These are phyloP conservation scores for Pteruthius melanotis DNA, from an alignment of 2,113 vertebrate genomes.

Conservation along the genomic window DNA sequence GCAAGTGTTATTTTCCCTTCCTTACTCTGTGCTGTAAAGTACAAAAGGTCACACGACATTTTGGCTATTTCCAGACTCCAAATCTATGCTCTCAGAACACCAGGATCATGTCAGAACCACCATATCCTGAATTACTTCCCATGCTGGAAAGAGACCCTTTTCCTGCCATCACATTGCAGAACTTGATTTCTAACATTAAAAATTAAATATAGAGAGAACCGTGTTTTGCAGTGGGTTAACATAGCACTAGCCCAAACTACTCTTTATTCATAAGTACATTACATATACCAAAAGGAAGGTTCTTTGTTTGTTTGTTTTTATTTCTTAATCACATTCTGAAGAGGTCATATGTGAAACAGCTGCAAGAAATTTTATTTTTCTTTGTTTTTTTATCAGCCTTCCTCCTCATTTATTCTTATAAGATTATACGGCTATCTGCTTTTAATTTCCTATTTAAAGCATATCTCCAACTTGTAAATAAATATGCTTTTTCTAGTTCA, in stretches of 20 bases:
- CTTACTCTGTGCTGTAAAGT: not conserved
- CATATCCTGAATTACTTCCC: not conserved
- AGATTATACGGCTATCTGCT: not conserved
- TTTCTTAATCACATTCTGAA: constrained; percentile 31
- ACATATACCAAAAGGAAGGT: not conserved
- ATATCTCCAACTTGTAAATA: not conserved
- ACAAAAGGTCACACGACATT: not conserved
- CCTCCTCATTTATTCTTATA: not conserved
- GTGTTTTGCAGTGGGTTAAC: not conserved
- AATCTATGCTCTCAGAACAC: not conserved
- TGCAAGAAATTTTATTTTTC: not conserved
- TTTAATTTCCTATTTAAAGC: constrained; percentile 12
- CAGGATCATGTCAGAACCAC: not conserved
- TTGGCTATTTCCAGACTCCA: not conserved
- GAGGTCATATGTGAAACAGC: not conserved
- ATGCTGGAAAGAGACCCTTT: not conserved
- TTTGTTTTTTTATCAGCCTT: not conserved
- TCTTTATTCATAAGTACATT: not conserved
- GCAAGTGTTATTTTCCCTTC: not conserved
- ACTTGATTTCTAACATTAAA: not conserved
- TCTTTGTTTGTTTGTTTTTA: not conserved
- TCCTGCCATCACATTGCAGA: not conserved
- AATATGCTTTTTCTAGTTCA: not conserved
- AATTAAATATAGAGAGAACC: not conserved
- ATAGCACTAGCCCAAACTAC: not conserved